Evolutionary conservation across 2,888 invertebrate species (phyloP).

Genomic region (Sturmia bella): DNA sequence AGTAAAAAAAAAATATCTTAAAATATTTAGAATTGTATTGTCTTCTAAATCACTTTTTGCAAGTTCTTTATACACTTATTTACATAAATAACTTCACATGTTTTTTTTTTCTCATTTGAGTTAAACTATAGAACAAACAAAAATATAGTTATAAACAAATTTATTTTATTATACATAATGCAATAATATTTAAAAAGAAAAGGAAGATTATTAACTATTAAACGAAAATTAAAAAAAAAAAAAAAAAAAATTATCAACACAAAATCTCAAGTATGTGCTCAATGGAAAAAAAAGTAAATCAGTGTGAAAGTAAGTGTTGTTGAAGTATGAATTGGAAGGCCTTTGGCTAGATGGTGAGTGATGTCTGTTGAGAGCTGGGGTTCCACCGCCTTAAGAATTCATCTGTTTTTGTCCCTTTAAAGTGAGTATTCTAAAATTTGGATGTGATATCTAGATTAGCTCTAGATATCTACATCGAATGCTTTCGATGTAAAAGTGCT

Average conservation of each 20-base stretch:
- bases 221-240: conserved; percentile 23
- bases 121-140: conserved; percentile 37
- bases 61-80: no score
- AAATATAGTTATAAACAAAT: conserved; percentile 49
- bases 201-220: conserved; percentile 39
- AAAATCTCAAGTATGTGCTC: neutral
- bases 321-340: neutral
- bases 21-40: no score
- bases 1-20: no score
- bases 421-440: no score
- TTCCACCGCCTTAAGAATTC: no score
- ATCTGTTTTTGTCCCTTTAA: no score
- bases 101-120: conserved; percentile 25
- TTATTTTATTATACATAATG: conserved; percentile 61
- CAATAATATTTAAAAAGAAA: conserved; percentile 59
- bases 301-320: neutral
- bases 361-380: no score
- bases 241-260: conserved; percentile 22
- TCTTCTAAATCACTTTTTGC: no score
- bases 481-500: no score
- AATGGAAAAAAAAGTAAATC: conserved; percentile 2
- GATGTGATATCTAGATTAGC: no score
- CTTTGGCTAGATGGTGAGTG: neutral
- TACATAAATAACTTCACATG: conserved; percentile 1
- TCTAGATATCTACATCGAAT: no score